phyloP scores from a whole-genome alignment of 35 echinoderm and acorn worm genomes.

The Diadema setosum region DNA sequence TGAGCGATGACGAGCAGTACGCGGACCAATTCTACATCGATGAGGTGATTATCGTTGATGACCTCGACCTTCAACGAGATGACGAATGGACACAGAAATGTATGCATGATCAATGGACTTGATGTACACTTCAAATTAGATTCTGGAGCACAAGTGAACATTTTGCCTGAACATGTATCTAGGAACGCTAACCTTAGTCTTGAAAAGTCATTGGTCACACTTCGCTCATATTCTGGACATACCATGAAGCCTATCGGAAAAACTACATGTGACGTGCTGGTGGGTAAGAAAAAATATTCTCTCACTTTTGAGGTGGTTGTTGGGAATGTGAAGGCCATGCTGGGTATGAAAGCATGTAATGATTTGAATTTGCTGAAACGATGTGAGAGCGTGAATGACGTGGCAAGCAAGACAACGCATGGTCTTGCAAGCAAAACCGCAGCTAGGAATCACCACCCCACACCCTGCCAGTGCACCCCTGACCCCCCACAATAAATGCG shows the following conservation, averaged over 20 bases:
- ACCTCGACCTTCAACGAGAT: not conserved
- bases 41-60: no score
- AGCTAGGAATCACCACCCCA: not conserved
- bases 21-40: no score
- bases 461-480: conserved; percentile 25
- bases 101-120: not conserved
- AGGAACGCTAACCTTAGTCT: conserved; percentile 4
- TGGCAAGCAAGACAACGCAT: not conserved
- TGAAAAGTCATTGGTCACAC: not conserved
- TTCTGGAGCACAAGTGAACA: conserved; percentile 57
- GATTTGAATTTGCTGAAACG: conserved; percentile 28
- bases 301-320: conserved; percentile 29
- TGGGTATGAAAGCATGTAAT: conserved; percentile 53
- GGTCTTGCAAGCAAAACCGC: not conserved
- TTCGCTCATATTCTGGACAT: conserved; percentile 26
- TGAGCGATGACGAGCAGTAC: no score
- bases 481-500: not conserved
- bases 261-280: not conserved
- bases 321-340: conserved; percentile 37
- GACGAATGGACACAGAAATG: not conserved
- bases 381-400: not conserved
- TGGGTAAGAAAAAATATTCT: not conserved
- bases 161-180: conserved; percentile 25
- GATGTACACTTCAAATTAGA: conserved; percentile 43
- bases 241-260: conserved; percentile 20